Base-by-base conservation (phyloP, 2,888 invertebrate genomes). In the Eupithecia centaureata region DNA sequence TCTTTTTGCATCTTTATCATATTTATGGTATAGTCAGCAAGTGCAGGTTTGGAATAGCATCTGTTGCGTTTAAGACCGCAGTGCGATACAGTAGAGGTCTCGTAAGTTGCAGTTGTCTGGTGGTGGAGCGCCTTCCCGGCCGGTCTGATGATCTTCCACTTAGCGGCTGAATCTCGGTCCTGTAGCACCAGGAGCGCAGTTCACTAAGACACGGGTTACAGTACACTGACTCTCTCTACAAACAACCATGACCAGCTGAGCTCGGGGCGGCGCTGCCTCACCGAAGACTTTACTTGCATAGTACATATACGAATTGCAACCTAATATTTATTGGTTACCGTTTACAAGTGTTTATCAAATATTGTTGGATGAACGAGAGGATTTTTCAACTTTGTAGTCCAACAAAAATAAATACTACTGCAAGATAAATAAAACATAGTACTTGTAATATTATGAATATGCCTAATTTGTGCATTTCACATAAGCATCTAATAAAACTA, bases 71-170 rank as follows among this genome's bases (percentile, higher is more conserved):
- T 35, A n/a, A 38, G 7, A 18, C 18, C 42, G 38, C 5, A 38
- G n/a, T 38, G 38, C 38, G n/a, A 38, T 38, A 38, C n/a, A n/a
- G n/a, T n/a, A 18, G n/a, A 42, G 18, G 18, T 42, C n/a, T 18
- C 38, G 42, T 42, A 42, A 8, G 42, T 18, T 0, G 3, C 18
- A 42, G 42, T 8, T 18, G 15, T 18, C 25, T 15, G 4, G 51
- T 1, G 5, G 54, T 47, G 59, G 72, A 65, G n/a, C 25, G 28
- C 62, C 5, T 32, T 4, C 70, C 70, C 18, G 58, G 56, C n/a
- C 18, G 30, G 57, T 28, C 61, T 56, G 64, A 57, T 71, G 72
- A 72, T 74, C 69, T 71, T 71, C 62, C 74, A 74, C 74, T 74
- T 71, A 33, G 13, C 13, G 51, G 12, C 0, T 0, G 13, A 52